Percentiles rank a stretch among this genome's conserved stretches.
phyloP scores from a whole-genome alignment of 1,140 invertebrate genomes.

The Bombyx mori region DNA sequence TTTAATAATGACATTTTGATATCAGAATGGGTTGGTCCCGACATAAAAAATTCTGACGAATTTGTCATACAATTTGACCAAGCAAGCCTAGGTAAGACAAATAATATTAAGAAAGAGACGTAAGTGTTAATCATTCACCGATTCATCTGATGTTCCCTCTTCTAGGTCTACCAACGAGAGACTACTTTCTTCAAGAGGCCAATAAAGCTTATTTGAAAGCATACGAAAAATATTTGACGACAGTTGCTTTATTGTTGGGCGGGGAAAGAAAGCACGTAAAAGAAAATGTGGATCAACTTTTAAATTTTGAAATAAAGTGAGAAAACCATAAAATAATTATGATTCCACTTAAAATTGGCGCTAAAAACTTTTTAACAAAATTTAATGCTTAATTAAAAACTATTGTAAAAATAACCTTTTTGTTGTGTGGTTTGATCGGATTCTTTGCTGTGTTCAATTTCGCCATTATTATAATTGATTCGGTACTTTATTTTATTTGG shows the following conservation, averaged over 20 bases:
- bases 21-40: constrained; percentile 88
- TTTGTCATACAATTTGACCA: constrained; percentile 93
- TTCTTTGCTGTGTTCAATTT: too few species aligned
- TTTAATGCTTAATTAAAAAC: too few species aligned
- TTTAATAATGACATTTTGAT: constrained; percentile 90
- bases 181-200: constrained; percentile 84
- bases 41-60: constrained; percentile 89
- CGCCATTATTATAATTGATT: too few species aligned
- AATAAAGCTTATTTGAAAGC: constrained; percentile 82
- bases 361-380: too few species aligned
- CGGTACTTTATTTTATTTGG: too few species aligned
- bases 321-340: constrained; percentile 7
- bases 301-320: constrained; percentile 85
- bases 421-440: too few species aligned
- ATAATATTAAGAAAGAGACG: background rate
- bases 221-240: constrained; percentile 84
- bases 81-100: constrained; percentile 79
- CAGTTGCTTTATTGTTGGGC: constrained; percentile 78
- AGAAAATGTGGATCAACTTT: constrained; percentile 79
- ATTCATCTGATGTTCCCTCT: constrained; percentile 1
- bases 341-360: too few species aligned
- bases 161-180: constrained; percentile 82
- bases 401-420: too few species aligned
- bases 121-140: background rate
- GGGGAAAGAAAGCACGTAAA: constrained; percentile 73